Conservation (phyloP, 37 sponge, comb jelly and placozoan genomes). For the Dysidea cf. avara region DNA sequence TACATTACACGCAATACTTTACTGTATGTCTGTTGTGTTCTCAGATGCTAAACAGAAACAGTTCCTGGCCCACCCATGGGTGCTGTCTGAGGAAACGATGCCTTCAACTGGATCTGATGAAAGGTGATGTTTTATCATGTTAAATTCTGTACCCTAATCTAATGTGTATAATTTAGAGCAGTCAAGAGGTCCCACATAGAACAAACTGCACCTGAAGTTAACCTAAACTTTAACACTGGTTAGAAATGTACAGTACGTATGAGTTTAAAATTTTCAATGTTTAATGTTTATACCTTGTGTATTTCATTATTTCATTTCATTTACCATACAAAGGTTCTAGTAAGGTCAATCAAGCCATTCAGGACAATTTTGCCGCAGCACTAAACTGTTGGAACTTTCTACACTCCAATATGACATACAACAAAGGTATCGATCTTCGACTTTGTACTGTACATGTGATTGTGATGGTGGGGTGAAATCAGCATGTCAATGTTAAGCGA, state of each 20-base stretch:
- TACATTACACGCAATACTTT: too few relatives aligned
- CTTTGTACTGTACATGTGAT: background rate
- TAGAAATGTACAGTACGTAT: background rate
- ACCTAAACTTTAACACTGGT: conserved; percentile 38
- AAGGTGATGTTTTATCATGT: too few relatives aligned
- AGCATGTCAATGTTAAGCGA: too few relatives aligned
- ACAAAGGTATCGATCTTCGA: conserved; percentile 33
- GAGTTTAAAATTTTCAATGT: too few relatives aligned
- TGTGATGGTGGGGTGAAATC: too few relatives aligned
- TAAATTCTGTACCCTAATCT: too few relatives aligned
- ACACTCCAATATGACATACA: conserved; percentile 77
- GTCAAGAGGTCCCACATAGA: conserved; percentile 51
- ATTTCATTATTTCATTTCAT: background rate
- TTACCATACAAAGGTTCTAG: conserved; percentile 13
- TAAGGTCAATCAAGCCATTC: conserved; percentile 32
- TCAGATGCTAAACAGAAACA: too few relatives aligned
- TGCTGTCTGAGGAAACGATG: too few relatives aligned
- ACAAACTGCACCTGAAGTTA: conserved; percentile 12
- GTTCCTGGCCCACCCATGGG: too few relatives aligned
- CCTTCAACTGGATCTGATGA: too few relatives aligned
- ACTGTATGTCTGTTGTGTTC: too few relatives aligned
- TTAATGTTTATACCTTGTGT: too few relatives aligned
- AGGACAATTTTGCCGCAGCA: conserved; percentile 69
- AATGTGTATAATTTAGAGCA: background rate
- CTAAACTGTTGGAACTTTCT: conserved; percentile 82